Evolutionary conservation across 2,888 invertebrate species (phyloP), one percentile per base, ranked within the genome.

Genomic region (Apomyelois bistriatella): DNA sequence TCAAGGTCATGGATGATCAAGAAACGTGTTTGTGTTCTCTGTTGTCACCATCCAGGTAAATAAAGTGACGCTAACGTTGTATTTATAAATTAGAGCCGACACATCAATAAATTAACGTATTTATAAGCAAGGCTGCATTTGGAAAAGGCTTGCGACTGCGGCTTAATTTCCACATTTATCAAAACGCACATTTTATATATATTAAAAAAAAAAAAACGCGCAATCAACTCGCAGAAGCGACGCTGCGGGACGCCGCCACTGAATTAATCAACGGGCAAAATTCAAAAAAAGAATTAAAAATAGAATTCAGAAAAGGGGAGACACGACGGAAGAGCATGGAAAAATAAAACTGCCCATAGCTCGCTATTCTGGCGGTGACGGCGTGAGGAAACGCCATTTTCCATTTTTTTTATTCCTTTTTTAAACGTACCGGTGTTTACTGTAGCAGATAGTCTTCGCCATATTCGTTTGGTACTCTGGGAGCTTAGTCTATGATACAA

Each of bases 321-420:
- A 74, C 73, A 76, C 70, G 66, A 66, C 76, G 80, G 77, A 79
- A 79, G 77, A 80, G 76, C 72, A 76, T 70, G 65, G 68, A 69
- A 75, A 79, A 82, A 82, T 74, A 82, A 85, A 85, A 82, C 66
- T 71, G 64, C 66, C 75, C 76, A 75, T 72, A 72, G 76, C 77
- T 30, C 72, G 72, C 79, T 72, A 85, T 86, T 85, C 86, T 88
- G 87, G 58, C 80, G 72, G 80, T 87, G 88, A 86, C 85, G 85
- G 78, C 70, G 81, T 74, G 78, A 80, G 86, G 79, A 81, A 82
- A 74, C 80, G 79, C 75, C 73, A 79, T 85, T 84, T 85, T 82
- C 76, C 75, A 75, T 82, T 79, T 81, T 77, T 71, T 49, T n/a
- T 43, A 64, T 59, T 61, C 65, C 69, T 69, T 75, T 82, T 82